Base-by-base conservation (phyloP, 2,113 vertebrate genomes). In the Tragelaphus buxtoni region DNA sequence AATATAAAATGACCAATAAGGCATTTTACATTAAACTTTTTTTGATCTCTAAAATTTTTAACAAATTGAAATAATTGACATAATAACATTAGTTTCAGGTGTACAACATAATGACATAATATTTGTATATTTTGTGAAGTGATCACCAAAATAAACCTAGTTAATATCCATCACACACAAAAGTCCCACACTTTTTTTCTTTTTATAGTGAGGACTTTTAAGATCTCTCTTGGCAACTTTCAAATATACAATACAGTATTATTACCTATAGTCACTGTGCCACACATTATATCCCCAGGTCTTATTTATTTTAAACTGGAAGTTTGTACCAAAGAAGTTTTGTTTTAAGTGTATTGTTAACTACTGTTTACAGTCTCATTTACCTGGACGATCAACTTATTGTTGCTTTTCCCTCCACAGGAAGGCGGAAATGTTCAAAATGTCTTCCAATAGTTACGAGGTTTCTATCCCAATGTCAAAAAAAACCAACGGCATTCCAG, bases 401-500 rank as follows among this genome's bases (percentile, higher is more conserved):
- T 79, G 1, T 94, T 97, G 83, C n/a, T 96, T 97, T 91, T 95
- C 18, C 51, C 30, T 95, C 32, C 65, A 18, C 72, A 98, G 97
- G 83, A 53, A 51, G 17, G 82, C 10, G 39, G 58, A 94, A 82
- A 12, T 60, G n/a, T 7, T 72, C 84, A 81, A 63, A 80, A 98
- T 98, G 97, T 81, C 97, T 77, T 76, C 79, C 16, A 7, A 0
- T 4, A 90, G 91, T 42, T 69, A 90, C 4, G 96, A 97, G 18
- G 88, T 98, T 1, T 85, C 16, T 18, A 97, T 99, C 42, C 95
- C 97, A 7, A 92, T 99, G 97, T 91, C 97, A 24, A 32, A n/a
- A 0, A 58, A 72, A 39, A 90, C 35, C 72, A 98, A 96, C 7
- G 98, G 98, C 56, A n/a, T 96, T 12, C 87, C 88, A 0, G 28